Conservation (phyloP, 2,797 vertebrate species). For the Mormyrus hasselquistii region DNA sequence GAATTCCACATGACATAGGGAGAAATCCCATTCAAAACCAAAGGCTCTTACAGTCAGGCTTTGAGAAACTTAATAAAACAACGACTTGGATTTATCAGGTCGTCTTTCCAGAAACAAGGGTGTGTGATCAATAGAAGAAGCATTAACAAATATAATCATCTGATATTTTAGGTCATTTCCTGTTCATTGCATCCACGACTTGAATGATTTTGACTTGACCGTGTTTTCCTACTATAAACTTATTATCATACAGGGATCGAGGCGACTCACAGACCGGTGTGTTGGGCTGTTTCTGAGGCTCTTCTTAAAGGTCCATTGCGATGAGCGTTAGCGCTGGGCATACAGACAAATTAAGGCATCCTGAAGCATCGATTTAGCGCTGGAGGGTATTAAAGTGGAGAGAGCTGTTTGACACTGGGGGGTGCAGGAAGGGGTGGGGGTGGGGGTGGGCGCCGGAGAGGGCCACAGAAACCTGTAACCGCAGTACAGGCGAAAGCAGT, state of each 20-base stretch:
- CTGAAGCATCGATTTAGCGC: constrained; percentile 16
- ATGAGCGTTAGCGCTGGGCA: background rate
- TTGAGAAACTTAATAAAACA: background rate
- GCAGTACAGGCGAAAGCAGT: constrained; percentile 13
- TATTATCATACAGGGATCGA: background rate
- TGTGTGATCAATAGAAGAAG: background rate
- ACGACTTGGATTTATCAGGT: background rate
- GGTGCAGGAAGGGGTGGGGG: background rate
- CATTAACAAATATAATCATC: background rate
- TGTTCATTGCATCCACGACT: background rate
- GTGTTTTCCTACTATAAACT: background rate
- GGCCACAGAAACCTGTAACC: background rate
- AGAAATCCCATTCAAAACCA: background rate
- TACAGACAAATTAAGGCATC: constrained; percentile 28
- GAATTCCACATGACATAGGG: background rate
- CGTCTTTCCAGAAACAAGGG: background rate
- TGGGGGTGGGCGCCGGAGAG: background rate
- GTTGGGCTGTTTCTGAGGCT: background rate
- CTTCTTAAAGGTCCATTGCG: background rate
- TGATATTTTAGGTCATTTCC: background rate
- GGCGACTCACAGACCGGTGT: background rate
- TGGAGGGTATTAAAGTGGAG: constrained; percentile 29
- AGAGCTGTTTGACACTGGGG: constrained; percentile 17
- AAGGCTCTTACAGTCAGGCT: background rate
- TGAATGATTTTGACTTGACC: background rate